Conservation (phyloP, 1,140 invertebrate genomes). For the Glomeris maerens region DNA sequence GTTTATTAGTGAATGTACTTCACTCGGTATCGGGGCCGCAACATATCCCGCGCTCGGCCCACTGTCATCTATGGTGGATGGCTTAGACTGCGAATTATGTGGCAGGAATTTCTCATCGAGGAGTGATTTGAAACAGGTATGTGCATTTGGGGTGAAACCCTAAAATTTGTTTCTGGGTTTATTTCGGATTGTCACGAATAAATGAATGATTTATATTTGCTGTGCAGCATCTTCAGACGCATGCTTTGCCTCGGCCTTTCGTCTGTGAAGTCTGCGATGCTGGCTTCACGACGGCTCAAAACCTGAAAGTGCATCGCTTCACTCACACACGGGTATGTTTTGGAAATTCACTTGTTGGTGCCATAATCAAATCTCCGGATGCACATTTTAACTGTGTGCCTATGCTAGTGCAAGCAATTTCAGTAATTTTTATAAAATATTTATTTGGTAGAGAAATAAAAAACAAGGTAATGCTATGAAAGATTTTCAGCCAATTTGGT, state of each 20-base stretch:
- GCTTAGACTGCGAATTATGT: background rate
- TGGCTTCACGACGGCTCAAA: slow-evolving; percentile 23
- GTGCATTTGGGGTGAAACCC: background rate
- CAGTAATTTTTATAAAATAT: too few relatives aligned
- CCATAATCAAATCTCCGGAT: too few relatives aligned
- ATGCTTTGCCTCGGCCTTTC: slow-evolving; percentile 25
- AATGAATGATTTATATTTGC: slow-evolving; percentile 5
- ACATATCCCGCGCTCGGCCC: background rate
- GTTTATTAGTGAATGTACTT: too few relatives aligned
- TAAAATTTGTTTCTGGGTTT: background rate
- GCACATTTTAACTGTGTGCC: too few relatives aligned
- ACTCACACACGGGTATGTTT: slow-evolving; percentile 20
- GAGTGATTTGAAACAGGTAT: background rate
- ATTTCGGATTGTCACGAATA: background rate
- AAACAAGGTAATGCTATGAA: too few relatives aligned
- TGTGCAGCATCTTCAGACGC: slow-evolving; percentile 23
- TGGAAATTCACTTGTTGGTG: background rate
- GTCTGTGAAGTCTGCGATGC: slow-evolving; percentile 27
- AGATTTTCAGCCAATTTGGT: too few relatives aligned
- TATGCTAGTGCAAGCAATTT: too few relatives aligned
- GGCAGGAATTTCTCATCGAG: background rate
- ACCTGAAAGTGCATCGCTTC: slow-evolving; percentile 21
- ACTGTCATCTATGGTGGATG: background rate
- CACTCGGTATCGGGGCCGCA: background rate
- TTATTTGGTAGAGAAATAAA: too few relatives aligned